phyloP scores from a whole-genome alignment of 2,797 vertebrate species.

The Lemur catta region DNA sequence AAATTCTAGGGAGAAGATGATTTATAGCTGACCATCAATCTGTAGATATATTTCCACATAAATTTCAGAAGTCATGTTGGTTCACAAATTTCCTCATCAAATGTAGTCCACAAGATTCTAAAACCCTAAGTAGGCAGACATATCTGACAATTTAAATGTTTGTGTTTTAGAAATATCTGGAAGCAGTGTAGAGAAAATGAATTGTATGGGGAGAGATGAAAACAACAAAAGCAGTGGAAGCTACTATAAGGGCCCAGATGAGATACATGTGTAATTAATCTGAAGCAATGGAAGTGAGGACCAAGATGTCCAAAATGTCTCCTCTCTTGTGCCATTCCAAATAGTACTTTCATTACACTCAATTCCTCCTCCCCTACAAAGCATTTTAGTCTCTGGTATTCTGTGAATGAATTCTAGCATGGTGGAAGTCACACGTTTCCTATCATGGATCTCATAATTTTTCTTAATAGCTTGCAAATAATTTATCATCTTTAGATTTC shows the following conservation, averaged over 20 bases:
- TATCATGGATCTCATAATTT: background rate
- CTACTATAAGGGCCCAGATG: background rate
- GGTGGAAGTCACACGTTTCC: background rate
- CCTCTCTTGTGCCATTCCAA: background rate
- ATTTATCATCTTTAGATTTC: background rate
- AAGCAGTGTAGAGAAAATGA: background rate
- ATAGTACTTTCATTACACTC: background rate
- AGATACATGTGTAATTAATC: background rate
- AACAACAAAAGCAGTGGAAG: background rate
- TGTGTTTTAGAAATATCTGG: background rate
- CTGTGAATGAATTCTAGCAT: background rate
- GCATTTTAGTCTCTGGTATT: background rate
- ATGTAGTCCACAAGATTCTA: slow-evolving; percentile 19
- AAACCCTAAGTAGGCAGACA: background rate
- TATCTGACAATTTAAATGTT: background rate
- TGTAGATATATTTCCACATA: slow-evolving; percentile 38
- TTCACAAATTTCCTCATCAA: slow-evolving; percentile 50
- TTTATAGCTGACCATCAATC: slow-evolving; percentile 48
- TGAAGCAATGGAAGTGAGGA: background rate
- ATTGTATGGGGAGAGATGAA: background rate
- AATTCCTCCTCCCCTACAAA: background rate
- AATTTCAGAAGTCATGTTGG: slow-evolving; percentile 39
- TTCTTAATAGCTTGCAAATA: background rate
- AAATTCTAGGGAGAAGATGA: slow-evolving; percentile 56
- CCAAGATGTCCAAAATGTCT: background rate